Base-by-base conservation (phyloP, 2,113 vertebrate genomes). In the Engystomops pustulosus region DNA sequence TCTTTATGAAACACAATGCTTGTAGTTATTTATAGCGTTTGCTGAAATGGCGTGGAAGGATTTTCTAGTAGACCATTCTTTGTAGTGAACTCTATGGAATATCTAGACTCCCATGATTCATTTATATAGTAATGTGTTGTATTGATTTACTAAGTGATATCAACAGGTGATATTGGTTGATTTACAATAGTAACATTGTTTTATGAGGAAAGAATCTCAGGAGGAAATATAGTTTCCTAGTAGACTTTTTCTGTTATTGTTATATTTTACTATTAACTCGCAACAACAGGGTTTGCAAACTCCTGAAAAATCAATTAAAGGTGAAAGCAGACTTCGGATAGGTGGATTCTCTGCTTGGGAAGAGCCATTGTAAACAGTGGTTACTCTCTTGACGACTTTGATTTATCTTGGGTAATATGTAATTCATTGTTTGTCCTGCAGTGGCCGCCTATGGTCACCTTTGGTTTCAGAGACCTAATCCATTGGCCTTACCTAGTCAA, bases 131-230 rank as follows among this genome's bases (percentile, higher is more conserved):
- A 25, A 41, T 27, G 23, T 41, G 15, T 47, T 44, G 38, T 47
- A 72, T 47, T 44, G 41, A 47, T 72, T 72, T 30, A 25, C 41
- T 72, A 72, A 72, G n/a, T 47, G 41, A 72, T 45, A 47, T 14
- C 41, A 44, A 14, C 38, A 71, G 25, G 2, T 71, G 11, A 41
- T 44, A 70, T 70, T 41, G n/a, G 23, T 23, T 71, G n/a, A 41
- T 71, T 41, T 25, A 44, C 10, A 45, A 44, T 41, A 41, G 36
- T 4, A 38, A 38, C 20, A 23, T 70, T 30, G 11, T 30, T 30
- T 34, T 18, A 65, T 32, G 27, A 18, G 27, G 60, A 32, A 62
- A 15, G 6, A 18, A 32, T 6, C 70, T 72, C 12, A 47, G 23
- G 11, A 27, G 70, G 44, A 30, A 11, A 27, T 30, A 71, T n/a